phyloP scores from a whole-genome alignment of 2,888 invertebrate genomes.

The Deroplatys truncata region DNA sequence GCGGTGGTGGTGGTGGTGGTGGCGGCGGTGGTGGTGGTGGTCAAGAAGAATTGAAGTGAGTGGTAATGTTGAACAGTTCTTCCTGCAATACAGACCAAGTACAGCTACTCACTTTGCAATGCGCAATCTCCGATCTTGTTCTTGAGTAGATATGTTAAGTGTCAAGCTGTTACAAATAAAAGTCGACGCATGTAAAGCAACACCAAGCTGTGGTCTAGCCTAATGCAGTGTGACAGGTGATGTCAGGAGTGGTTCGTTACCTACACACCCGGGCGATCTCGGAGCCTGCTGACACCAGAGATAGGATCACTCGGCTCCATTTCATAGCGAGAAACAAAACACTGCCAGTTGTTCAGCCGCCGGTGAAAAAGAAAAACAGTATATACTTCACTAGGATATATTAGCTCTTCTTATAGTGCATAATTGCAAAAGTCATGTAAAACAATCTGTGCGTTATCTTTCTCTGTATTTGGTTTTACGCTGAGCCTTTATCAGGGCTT shows the following conservation, averaged over 20 bases:
- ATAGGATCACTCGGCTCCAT: slow-evolving; percentile 4
- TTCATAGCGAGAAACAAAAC: not conserved
- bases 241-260: slow-evolving; percentile 12
- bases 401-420: not conserved
- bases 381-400: not conserved
- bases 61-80: not conserved
- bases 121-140: not conserved
- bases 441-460: no score
- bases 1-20: not conserved
- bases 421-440: not conserved
- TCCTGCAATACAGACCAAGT: not conserved
- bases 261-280: not conserved
- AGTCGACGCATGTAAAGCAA: not conserved
- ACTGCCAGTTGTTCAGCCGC: not conserved
- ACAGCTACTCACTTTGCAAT: not conserved
- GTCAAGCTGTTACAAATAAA: not conserved
- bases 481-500: no score
- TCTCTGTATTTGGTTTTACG: no score
- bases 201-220: not conserved
- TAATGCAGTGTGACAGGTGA: slow-evolving; percentile 11
- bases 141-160: not conserved
- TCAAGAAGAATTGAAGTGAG: not conserved
- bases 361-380: not conserved
- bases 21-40: not conserved
- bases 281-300: slow-evolving; percentile 9